Conservation (phyloP, 2,113 vertebrate genomes). For the Gavialis gangeticus region DNA sequence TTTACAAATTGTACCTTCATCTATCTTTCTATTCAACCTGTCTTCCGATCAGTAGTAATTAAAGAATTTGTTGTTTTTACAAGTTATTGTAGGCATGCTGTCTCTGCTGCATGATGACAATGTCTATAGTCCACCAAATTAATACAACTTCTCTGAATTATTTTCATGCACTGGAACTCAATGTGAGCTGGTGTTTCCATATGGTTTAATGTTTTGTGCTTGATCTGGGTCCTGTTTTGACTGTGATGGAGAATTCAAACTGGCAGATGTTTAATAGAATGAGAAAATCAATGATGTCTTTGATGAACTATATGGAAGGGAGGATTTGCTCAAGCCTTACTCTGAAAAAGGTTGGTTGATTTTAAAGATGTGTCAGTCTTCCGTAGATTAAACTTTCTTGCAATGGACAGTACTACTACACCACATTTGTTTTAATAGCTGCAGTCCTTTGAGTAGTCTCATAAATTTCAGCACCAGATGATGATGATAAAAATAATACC, state of each 20-base stretch:
- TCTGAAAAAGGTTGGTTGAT: not conserved
- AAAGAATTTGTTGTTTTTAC: not conserved
- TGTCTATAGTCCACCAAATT: conserved; percentile 5
- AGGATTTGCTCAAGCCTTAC: not conserved
- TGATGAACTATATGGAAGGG: not conserved
- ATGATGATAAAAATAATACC: not conserved
- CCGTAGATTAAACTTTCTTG: not conserved
- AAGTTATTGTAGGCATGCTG: not conserved
- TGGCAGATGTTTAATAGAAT: not conserved
- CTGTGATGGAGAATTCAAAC: not conserved
- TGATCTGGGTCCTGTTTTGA: not conserved
- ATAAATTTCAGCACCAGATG: too few relatives aligned
- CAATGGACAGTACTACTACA: not conserved
- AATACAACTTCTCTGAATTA: not conserved
- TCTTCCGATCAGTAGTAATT: not conserved
- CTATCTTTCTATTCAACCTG: conserved; percentile 20
- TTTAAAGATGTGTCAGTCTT: not conserved
- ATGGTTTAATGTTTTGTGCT: conserved; percentile 2
- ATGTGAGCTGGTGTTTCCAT: not conserved
- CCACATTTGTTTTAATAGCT: not conserved
- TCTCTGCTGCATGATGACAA: not conserved
- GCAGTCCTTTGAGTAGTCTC: not conserved
- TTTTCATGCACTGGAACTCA: not conserved
- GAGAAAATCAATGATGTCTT: not conserved
- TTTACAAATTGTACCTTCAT: conserved; percentile 29